These are phyloP conservation scores for Menura novaehollandiae DNA, from an alignment of 2,113 vertebrate genomes.

Conservation along the genomic window DNA sequence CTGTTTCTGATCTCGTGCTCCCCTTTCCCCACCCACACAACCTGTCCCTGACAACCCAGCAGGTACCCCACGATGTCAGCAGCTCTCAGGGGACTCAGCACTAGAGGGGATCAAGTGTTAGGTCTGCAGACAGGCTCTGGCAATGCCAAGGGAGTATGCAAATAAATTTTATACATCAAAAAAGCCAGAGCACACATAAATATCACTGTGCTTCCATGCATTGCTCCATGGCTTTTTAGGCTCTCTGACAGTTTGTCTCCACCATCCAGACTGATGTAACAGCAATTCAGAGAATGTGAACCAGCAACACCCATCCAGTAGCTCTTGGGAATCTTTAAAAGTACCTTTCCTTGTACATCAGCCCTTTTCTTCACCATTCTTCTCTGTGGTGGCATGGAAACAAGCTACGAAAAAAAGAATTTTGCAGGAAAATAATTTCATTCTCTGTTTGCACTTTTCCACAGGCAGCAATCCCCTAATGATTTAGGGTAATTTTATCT, in stretches of 20 bases:
- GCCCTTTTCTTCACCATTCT: not conserved
- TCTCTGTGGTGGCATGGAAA: not conserved
- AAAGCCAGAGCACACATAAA: not conserved
- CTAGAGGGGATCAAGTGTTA: not conserved
- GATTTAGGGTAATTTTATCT: conserved; percentile 13
- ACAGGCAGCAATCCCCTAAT: not conserved
- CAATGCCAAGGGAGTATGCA: not conserved
- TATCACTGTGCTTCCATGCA: not conserved
- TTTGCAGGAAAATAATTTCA: not conserved
- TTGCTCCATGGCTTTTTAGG: not conserved
- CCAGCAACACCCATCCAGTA: not conserved
- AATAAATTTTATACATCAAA: not conserved
- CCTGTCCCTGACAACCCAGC: not conserved
- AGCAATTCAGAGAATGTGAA: not conserved
- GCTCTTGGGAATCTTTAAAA: conserved; percentile 3
- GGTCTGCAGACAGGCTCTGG: not conserved
- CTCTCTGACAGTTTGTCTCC: not conserved
- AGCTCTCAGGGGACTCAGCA: not conserved
- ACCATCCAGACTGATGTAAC: not conserved
- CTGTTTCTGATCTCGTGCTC: not conserved
- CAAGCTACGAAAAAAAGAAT: not conserved
- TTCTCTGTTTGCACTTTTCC: conserved; percentile 16
- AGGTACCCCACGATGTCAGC: not conserved
- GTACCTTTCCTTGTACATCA: not conserved
- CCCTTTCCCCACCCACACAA: not conserved